Evolutionary conservation across 2,888 invertebrate genomes (phyloP), one percentile per base, ranked within the genome.

Genomic region (Idaea biselata): DNA sequence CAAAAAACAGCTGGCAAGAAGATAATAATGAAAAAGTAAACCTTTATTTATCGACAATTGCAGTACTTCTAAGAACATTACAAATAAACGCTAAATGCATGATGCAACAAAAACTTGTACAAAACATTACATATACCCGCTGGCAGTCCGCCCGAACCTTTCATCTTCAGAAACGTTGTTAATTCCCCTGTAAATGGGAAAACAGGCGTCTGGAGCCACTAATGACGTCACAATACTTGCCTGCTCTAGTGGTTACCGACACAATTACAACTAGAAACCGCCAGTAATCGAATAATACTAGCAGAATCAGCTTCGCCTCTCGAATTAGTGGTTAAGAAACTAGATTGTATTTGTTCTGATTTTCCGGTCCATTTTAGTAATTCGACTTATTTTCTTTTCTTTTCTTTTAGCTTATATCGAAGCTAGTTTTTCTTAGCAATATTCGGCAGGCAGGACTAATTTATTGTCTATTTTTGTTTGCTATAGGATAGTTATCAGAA

Each of bases 131-230:
- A n/a, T n/a, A n/a, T n/a, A 8, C 18, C 18, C 17, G 56, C 56
- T 11, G 17, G 18, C 56, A 56, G 56, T 18, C 3, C 2, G 18
- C 1, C 60, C 65, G 58, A 57, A 61, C 60, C 67, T 60, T 18
- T 62, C 53, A 0, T 3, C 16, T 56, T 32, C 32, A 33, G 58
- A 57, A 55, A 53, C 57, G 57, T 55, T 57, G 65, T 59, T 63
- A 63, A 67, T 63, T 65, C 67, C 60, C 63, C 58, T 57, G 67
- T 62, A 63, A 65, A 67, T 58, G 61, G 55, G 61, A 32, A 31
- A 17, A 18, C 55, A 55, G 55, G 54, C 60, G 60, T 67, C 63
- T 67, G 61, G 33, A 63, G 64, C 60, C 60, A 60, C 61, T 62
- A 60, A 67, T 60, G 63, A 62, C 56, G 56, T 56, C 56, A 56